Conservation (phyloP, 2,797 vertebrate species). For the Cirrhinus mrigala region DNA sequence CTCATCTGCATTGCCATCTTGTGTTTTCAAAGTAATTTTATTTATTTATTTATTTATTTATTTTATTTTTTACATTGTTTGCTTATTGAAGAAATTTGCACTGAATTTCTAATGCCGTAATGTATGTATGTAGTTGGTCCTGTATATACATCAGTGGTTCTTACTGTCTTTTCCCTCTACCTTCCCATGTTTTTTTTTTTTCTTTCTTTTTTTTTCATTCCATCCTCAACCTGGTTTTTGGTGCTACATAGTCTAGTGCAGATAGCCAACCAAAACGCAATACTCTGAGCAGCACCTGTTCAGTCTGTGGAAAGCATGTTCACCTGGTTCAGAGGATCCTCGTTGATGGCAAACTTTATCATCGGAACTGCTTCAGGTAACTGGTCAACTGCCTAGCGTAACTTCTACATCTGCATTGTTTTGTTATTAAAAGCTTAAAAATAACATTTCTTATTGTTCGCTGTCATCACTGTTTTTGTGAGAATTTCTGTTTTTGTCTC, state of each 20-base stretch:
- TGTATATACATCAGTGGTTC: conserved; percentile 67
- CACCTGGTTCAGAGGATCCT: conserved; percentile 96
- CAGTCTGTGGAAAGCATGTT: conserved; percentile 90
- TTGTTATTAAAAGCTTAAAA: not conserved
- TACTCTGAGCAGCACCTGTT: conserved; percentile 83
- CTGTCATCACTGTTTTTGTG: not conserved
- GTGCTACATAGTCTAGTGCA: conserved; percentile 52
- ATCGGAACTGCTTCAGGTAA: conserved; percentile 98
- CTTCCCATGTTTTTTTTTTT: conserved; percentile 60
- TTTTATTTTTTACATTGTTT: not conserved
- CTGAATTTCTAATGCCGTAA: not conserved
- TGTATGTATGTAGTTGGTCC: not conserved
- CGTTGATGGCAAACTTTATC: conserved; percentile 92
- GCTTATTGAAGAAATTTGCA: not conserved
- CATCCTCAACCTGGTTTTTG: conserved; percentile 37
- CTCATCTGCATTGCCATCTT: no score
- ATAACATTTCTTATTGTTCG: not conserved
- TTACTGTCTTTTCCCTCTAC: conserved; percentile 76
- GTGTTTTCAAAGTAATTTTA: not conserved
- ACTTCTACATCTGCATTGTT: not conserved
- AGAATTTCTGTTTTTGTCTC: conserved; percentile 42
- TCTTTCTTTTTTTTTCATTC: conserved; percentile 45
- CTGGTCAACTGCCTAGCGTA: not conserved
- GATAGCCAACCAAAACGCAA: conserved; percentile 60
- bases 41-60: no score